A percentile compares a stretch with the other conserved stretches of the same genome.
phyloP scores from a whole-genome alignment of 35 echinoderm and acorn worm species.

The Apostichopus japonicus region DNA sequence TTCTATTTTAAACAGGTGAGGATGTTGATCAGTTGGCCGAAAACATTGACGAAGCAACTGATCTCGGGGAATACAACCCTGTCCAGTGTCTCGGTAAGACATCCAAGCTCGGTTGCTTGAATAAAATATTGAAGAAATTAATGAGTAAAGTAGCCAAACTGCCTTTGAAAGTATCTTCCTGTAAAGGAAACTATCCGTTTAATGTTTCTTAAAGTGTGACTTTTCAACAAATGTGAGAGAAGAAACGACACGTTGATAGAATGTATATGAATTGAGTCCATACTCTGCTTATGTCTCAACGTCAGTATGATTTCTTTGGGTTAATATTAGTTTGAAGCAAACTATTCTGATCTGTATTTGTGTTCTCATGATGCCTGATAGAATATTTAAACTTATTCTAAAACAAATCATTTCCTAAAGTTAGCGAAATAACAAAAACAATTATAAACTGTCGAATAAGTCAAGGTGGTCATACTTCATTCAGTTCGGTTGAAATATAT shows the following conservation, averaged over 20 bases:
- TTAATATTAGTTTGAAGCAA: too few relatives aligned
- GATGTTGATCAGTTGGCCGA: not conserved
- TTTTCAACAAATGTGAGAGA: not conserved
- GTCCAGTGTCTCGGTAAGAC: slow-evolving; percentile 22
- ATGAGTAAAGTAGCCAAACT: not conserved
- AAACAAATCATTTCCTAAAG: too few relatives aligned
- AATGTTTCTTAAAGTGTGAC: not conserved
- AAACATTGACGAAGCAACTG: not conserved
- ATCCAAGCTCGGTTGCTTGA: not conserved
- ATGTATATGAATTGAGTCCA: not conserved
- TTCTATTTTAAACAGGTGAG: not conserved
- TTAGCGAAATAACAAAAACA: too few relatives aligned
- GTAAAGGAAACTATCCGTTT: not conserved
- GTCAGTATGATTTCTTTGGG: too few relatives aligned
- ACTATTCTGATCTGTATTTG: too few relatives aligned
- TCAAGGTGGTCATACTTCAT: too few relatives aligned
- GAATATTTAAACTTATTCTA: too few relatives aligned
- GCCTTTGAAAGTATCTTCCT: not conserved
- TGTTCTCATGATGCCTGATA: too few relatives aligned
- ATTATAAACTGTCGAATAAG: too few relatives aligned
- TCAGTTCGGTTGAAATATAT: too few relatives aligned
- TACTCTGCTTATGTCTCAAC: too few relatives aligned
- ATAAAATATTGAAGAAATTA: not conserved
- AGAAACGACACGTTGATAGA: not conserved
- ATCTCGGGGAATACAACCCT: not conserved